Conservation (phyloP, 1,140 invertebrate genomes). For the Penaeus vannamei region DNA sequence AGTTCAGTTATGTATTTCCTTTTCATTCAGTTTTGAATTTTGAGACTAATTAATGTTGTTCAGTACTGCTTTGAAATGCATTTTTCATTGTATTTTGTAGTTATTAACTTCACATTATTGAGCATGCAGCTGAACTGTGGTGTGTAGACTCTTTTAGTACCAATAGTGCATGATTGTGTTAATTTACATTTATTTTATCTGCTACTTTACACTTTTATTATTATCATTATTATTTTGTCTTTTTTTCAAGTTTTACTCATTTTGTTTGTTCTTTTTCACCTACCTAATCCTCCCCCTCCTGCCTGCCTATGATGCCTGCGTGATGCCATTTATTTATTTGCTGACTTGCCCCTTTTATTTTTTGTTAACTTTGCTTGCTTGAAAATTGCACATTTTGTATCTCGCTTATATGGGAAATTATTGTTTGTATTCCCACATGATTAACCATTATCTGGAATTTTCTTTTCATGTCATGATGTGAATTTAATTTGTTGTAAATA, state of each 20-base stretch:
- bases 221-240: constrained; percentile 45
- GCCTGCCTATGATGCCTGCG: constrained; percentile 64
- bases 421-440: constrained; percentile 36
- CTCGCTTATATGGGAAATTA: constrained; percentile 47
- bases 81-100: too few species aligned
- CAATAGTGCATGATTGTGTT: background rate
- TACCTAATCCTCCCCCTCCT: constrained; percentile 28
- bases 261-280: constrained; percentile 51
- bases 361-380: constrained; percentile 60
- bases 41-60: too few species aligned
- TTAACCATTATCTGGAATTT: constrained; percentile 17
- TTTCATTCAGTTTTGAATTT: too few species aligned
- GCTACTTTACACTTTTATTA: constrained; percentile 25
- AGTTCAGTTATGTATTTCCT: too few species aligned
- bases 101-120: too few species aligned
- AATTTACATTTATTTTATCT: constrained; percentile 19
- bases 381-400: constrained; percentile 55
- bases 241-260: constrained; percentile 42
- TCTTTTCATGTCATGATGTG: background rate
- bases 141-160: too few species aligned
- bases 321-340: constrained; percentile 57
- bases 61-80: too few species aligned
- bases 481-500: constrained; percentile 34
- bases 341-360: constrained; percentile 51
- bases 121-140: too few species aligned